Conservation (phyloP, 2,888 invertebrate species). For the Eristalis tenax region DNA sequence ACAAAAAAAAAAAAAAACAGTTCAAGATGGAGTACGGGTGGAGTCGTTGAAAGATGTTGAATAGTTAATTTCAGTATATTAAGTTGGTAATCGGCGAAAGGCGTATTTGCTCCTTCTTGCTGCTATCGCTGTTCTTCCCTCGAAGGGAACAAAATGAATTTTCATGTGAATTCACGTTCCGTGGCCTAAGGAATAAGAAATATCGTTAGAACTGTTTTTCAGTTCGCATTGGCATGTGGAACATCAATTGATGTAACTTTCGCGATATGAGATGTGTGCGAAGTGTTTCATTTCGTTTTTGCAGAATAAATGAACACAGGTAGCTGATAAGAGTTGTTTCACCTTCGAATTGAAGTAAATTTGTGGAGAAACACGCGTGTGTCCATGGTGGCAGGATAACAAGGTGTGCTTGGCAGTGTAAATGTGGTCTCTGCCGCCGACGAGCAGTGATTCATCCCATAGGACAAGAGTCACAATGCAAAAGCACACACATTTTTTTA, state of each 20-base stretch:
- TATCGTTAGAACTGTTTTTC: conserved; percentile 20
- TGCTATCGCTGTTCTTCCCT: neutral
- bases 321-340: no score
- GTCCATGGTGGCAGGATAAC: no score
- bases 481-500: no score
- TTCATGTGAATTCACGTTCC: conserved; percentile 29
- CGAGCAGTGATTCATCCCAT: no score
- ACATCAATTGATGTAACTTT: neutral
- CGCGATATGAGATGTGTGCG: neutral
- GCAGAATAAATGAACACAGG: no score
- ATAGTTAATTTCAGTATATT: conserved; percentile 60
- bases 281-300: no score
- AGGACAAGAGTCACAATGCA: no score
- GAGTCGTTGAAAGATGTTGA: conserved; percentile 61
- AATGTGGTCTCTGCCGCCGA: no score
- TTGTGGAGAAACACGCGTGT: no score
- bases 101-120: conserved; percentile 31
- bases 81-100: conserved; percentile 53
- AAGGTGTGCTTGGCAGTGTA: no score
- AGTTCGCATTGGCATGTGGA: neutral
- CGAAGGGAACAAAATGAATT: conserved; percentile 26
- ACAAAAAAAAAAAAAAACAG: conserved; percentile 8
- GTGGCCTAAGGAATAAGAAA: conserved; percentile 28
- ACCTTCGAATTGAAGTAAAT: no score
- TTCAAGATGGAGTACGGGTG: conserved; percentile 4